Percentiles rank a stretch among this genome's conserved stretches.
Conservation (phyloP, 2,888 invertebrate genomes). For the Hyalella azteca region DNA sequence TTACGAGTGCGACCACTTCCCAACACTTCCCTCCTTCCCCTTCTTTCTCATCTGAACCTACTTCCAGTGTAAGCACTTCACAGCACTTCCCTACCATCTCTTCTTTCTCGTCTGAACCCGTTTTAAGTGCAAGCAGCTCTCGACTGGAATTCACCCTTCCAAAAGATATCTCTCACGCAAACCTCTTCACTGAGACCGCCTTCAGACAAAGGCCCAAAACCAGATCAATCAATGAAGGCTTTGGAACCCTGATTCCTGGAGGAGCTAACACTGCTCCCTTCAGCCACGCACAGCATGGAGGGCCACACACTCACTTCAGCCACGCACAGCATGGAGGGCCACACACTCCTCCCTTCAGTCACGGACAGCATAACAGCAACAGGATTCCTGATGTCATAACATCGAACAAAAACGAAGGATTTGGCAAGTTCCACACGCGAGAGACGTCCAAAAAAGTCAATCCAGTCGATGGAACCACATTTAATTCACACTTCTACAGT, state of each 20-base stretch:
- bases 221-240: background rate
- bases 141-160: no score
- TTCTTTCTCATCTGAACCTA: no score
- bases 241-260: background rate
- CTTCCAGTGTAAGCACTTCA: no score
- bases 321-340: background rate
- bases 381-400: background rate
- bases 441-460: constrained; percentile 19
- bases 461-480: background rate
- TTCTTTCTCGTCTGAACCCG: background rate
- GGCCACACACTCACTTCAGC: background rate
- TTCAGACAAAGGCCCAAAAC: no score
- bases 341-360: background rate
- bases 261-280: background rate
- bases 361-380: background rate
- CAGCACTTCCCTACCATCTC: background rate
- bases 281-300: background rate
- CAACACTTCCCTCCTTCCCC: no score
- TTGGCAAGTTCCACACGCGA: constrained; percentile 24
- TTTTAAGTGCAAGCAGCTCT: background rate
- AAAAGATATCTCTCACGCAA: no score
- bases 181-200: no score
- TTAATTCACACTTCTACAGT: constrained; percentile 28
- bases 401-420: background rate
- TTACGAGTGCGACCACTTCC: background rate